These are phyloP conservation scores for Columba livia DNA, from an alignment of 2,113 vertebrate species.

Conservation along the genomic window DNA sequence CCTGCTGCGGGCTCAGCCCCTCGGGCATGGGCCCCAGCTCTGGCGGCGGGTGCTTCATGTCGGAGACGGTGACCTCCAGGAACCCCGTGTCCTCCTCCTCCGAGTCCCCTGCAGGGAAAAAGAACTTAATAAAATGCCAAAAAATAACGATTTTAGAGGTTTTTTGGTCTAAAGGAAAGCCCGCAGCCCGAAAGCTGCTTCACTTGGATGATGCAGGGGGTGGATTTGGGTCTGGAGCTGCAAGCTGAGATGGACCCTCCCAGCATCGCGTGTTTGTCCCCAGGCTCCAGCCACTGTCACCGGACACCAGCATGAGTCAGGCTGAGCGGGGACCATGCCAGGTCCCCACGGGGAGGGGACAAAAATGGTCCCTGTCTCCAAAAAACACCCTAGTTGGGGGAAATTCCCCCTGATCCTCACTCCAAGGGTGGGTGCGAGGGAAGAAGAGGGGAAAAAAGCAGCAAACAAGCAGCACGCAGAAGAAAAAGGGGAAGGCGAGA, in stretches of 20 bases:
- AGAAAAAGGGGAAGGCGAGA: neutral
- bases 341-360: neutral
- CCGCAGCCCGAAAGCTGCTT: neutral
- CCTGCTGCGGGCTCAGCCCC: slow-evolving; percentile 92
- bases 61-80: slow-evolving; percentile 87
- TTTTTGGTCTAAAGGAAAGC: neutral
- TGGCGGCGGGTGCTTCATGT: slow-evolving; percentile 85
- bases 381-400: neutral
- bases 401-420: fast-evolving
- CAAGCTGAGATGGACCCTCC: neutral
- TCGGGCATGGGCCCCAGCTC: slow-evolving; percentile 92
- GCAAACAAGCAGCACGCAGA: neutral
- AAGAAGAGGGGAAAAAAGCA: neutral
- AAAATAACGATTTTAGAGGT: neutral
- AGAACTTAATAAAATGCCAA: too few species aligned
- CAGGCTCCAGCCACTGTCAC: neutral
- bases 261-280: neutral
- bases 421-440: neutral
- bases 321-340: neutral
- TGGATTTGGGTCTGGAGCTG: neutral
- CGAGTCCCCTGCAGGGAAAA: slow-evolving; percentile 77
- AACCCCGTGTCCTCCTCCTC: slow-evolving; percentile 92
- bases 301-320: slow-evolving; percentile 29
- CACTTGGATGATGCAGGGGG: neutral
- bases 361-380: neutral